Evolutionary conservation across 2,888 invertebrate genomes (phyloP), one percentile per base, ranked within the genome.

Genomic region (Sericinus montela): DNA sequence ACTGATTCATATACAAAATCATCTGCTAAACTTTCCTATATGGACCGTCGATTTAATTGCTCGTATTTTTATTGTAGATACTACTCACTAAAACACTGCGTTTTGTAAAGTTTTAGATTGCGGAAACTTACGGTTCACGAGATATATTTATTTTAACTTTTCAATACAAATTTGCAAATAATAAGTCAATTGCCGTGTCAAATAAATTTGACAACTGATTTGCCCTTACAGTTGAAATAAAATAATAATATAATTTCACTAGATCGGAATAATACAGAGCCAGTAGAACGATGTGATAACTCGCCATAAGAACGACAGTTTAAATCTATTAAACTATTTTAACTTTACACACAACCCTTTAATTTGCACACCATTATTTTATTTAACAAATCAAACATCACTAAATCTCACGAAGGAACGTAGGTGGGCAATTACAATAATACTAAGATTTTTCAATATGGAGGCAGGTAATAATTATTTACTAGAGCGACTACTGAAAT

Each of bases 291-390:
- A 64, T 61, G 58, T 62, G 56, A 67, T 58, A 64, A 66, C 65
- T 69, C 73, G 74, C 78, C 72, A 72, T 67, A 59, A 65, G 72
- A 80, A 78, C 76, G 75, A 78, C 72, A 67, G 67, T 77, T 79
- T n/a, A n/a, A n/a, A 79, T 80, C 81, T 85, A 85, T 79, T 84
- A 78, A 81, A 76, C 79, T 86, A 87, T 81, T 80, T 84, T 85
- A 85, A 84, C 75, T 86, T 88, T 88, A 88, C 87, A 88, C 88
- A 88, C 88, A 88, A 88, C 88, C 88, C 80, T 88, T 87, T 84
- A 82, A 79, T 87, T 86, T 88, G 87, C 88, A 88, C 87, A 83
- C 86, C 85, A 80, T 85, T 80, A 77, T 67, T 71, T 69, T 69
- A 72, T 73, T 72, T 67, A 76, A 70, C 65, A 68, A 74, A 76